Conservation (phyloP, 1,140 invertebrate species). For the Notospermus geniculatus region DNA sequence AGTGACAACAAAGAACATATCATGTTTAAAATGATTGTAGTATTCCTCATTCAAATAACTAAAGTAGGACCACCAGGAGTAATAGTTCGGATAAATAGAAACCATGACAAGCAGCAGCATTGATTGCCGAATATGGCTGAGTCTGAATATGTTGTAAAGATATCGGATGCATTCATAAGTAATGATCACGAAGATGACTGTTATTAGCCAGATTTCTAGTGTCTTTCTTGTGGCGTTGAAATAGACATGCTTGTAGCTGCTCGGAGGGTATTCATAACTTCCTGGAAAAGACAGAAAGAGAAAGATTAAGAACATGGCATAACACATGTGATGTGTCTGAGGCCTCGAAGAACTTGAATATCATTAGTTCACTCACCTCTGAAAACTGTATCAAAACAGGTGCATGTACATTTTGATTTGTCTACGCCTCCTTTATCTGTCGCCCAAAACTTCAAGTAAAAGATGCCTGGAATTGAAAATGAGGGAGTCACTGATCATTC, state of each 20-base stretch:
- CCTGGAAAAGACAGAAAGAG: slow-evolving; percentile 57
- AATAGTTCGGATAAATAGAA: slow-evolving; percentile 78
- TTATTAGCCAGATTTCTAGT: slow-evolving; percentile 74
- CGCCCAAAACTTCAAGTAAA: slow-evolving; percentile 67
- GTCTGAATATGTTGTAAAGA: slow-evolving; percentile 57
- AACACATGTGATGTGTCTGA: too few species aligned
- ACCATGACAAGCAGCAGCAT: slow-evolving; percentile 71
- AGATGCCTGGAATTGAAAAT: slow-evolving; percentile 42
- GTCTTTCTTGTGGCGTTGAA: slow-evolving; percentile 76
- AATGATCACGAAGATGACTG: slow-evolving; percentile 66
- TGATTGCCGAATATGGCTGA: slow-evolving; percentile 61
- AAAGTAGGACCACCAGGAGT: slow-evolving; percentile 79
- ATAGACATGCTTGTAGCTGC: slow-evolving; percentile 74
- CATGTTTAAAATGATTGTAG: slow-evolving; percentile 63
- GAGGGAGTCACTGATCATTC: too few species aligned
- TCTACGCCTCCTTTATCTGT: slow-evolving; percentile 69
- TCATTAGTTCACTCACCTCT: slow-evolving; percentile 67
- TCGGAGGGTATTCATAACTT: slow-evolving; percentile 66
- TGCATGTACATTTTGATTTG: slow-evolving; percentile 69
- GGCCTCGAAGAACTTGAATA: too few species aligned
- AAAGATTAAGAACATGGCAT: too few species aligned
- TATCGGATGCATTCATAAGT: slow-evolving; percentile 69
- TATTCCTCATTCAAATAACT: slow-evolving; percentile 85
- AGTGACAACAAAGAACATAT: slow-evolving; percentile 68
- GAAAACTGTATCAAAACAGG: slow-evolving; percentile 79